A percentile compares a stretch with the other conserved stretches of the same genome.
phyloP scores from a whole-genome alignment of 2,888 invertebrate genomes.

The Troides aeacus region DNA sequence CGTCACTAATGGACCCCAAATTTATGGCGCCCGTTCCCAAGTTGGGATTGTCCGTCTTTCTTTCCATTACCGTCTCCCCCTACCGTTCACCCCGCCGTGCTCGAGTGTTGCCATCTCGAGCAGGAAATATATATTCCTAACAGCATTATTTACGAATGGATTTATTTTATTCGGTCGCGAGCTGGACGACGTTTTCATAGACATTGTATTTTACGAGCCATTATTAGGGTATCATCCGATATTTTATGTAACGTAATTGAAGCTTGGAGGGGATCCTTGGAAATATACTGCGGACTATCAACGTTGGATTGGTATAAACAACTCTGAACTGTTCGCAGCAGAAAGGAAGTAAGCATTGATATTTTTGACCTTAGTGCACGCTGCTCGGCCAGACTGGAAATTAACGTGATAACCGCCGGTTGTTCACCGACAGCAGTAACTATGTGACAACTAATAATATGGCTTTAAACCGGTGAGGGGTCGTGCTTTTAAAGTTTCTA shows the following conservation, averaged over 20 bases:
- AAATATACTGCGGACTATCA: too few relatives aligned
- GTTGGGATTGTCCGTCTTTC: slow-evolving; percentile 33
- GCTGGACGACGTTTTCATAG: slow-evolving; percentile 43
- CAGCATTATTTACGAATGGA: slow-evolving; percentile 62
- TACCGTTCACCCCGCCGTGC: slow-evolving; percentile 43
- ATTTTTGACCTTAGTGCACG: too few relatives aligned
- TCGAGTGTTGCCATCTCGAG: slow-evolving; percentile 58
- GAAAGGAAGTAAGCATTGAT: too few relatives aligned
- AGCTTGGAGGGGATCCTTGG: not conserved
- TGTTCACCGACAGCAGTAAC: too few relatives aligned
- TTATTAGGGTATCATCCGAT: slow-evolving; percentile 30
- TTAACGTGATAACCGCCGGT: too few relatives aligned
- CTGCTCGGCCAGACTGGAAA: too few relatives aligned
- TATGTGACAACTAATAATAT: too few relatives aligned
- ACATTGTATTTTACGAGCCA: slow-evolving; percentile 40
- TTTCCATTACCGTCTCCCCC: slow-evolving; percentile 39
- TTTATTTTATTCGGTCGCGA: slow-evolving; percentile 57
- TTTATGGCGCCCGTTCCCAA: slow-evolving; percentile 29
- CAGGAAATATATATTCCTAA: slow-evolving; percentile 62
- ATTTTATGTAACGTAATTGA: slow-evolving; percentile 22
- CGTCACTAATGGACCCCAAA: slow-evolving; percentile 25
- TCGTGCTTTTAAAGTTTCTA: too few relatives aligned
- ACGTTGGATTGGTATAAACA: too few relatives aligned
- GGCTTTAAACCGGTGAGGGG: too few relatives aligned
- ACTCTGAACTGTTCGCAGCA: too few relatives aligned